Evolutionary conservation across 2,888 invertebrate species (phyloP), one percentile per base, ranked within the genome.

Genomic region (Camponotus fellah): DNA sequence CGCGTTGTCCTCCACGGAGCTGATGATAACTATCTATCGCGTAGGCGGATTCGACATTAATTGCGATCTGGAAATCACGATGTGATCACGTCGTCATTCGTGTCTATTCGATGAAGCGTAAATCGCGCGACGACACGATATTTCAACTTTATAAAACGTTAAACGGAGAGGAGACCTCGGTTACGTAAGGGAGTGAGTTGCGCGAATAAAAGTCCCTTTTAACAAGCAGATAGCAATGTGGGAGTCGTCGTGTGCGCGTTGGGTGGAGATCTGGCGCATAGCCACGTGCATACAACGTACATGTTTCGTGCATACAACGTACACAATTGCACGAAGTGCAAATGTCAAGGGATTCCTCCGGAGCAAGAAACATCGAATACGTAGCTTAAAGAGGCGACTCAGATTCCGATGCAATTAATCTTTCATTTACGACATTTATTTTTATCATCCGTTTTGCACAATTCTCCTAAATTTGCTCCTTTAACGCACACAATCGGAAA

Each of bases 201-300:
- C 17, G 49, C 32, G 32, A 80, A 60, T 49, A 69, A 71, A 66
- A 53, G n/a, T n/a, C 17, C 2, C 17, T 17, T 49, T 49, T 49
- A 49, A 17, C 53, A n/a, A 85, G 85, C 83, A 86, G 90, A 91
- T 90, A 90, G 82, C 88, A 92, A 91, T 92, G 92, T 93, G 92
- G 93, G 93, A 93, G 93, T 93, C 43, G 2, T 53, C 8, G n/a
- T n/a, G 17, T 6, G 49, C 17, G 4, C 86, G 84, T 92, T 92
- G 90, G 87, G 72, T 83, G 88, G 88, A 85, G 84, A 79, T 68
- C 43, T 58, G 66, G 65, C 46, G 69, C n/a, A 71, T 77, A 71
- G 80, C 58, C 89, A 82, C 87, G 76, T 56, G 83, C 75, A 53
- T 32, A 69, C 34, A 46, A 88, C 75, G 77, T 76, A 40, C 14